These are phyloP conservation scores for Tautogolabrus adspersus DNA, from an alignment of 2,113 vertebrate genomes.

Conservation along the genomic window DNA sequence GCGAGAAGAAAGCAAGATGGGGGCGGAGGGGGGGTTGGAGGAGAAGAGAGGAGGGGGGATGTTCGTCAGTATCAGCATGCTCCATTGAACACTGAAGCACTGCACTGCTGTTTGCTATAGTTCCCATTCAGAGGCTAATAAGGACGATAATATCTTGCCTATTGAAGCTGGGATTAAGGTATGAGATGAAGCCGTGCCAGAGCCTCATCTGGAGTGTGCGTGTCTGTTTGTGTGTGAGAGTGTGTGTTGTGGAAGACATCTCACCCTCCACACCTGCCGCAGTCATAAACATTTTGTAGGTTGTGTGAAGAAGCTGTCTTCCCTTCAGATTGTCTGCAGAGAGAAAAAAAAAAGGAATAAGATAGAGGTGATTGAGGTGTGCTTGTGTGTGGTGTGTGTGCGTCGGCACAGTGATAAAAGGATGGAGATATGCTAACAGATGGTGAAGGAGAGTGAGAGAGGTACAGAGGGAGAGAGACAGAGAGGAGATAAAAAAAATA, in stretches of 20 bases:
- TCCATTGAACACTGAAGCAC: slow-evolving; percentile 50
- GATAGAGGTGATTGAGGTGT: slow-evolving; percentile 41
- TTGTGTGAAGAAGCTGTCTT: slow-evolving; percentile 92
- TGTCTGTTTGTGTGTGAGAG: slow-evolving; percentile 8
- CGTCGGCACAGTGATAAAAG: slow-evolving; percentile 59
- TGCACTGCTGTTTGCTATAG: slow-evolving; percentile 50
- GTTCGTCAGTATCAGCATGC: slow-evolving; percentile 53
- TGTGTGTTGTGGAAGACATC: slow-evolving; percentile 54
- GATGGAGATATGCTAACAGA: slow-evolving; percentile 68
- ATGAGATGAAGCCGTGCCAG: slow-evolving; percentile 52
- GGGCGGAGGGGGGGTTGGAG: slow-evolving; percentile 15
- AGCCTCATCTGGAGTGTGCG: slow-evolving; percentile 22
- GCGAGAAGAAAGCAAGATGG: slow-evolving; percentile 50
- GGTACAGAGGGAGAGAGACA: slow-evolving; percentile 31
- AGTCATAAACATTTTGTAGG: slow-evolving; percentile 96
- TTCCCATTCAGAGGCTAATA: slow-evolving; percentile 71
- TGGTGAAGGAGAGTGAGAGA: slow-evolving; percentile 54
- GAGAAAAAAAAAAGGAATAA: slow-evolving; percentile 33
- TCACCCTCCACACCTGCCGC: slow-evolving; percentile 92
- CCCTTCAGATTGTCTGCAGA: slow-evolving; percentile 89
- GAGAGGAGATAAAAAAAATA: slow-evolving; percentile 6
- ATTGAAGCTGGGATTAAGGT: slow-evolving; percentile 71
- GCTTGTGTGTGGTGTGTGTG: slow-evolving; percentile 29
- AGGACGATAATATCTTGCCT: slow-evolving; percentile 63
- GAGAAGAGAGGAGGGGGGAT: slow-evolving; percentile 13